phyloP scores from a whole-genome alignment of 1,140 invertebrate genomes.

The Sinella curviseta region DNA sequence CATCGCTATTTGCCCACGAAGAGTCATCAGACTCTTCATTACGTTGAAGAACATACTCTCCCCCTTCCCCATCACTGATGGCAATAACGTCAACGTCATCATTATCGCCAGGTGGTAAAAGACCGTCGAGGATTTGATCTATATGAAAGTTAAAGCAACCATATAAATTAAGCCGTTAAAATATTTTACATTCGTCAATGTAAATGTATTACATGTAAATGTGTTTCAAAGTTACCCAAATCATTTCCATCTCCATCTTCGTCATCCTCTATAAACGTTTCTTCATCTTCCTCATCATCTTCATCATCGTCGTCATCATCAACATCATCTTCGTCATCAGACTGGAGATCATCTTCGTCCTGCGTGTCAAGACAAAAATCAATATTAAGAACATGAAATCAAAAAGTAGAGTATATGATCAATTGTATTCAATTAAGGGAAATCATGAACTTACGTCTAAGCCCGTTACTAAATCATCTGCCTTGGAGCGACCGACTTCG shows the following conservation, averaged over 20 bases:
- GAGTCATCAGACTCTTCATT: not conserved
- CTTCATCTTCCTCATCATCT: slow-evolving; percentile 47
- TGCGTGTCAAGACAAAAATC: slow-evolving; percentile 43
- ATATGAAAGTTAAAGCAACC: not conserved
- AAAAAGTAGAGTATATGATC: too few species aligned
- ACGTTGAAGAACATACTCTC: not conserved
- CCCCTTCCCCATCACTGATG: slow-evolving; percentile 7
- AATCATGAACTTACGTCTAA: slow-evolving; percentile 58
- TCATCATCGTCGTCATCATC: slow-evolving; percentile 56
- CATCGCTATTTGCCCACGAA: not conserved
- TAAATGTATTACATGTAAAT: not conserved
- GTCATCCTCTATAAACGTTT: slow-evolving; percentile 46
- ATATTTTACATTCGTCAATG: not conserved
- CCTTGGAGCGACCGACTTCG: slow-evolving; percentile 71
- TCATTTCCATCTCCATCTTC: slow-evolving; percentile 57
- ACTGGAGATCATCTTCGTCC: slow-evolving; percentile 50
- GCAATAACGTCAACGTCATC: not conserved
- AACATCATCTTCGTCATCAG: slow-evolving; percentile 59
- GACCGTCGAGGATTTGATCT: slow-evolving; percentile 15
- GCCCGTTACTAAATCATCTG: slow-evolving; percentile 60
- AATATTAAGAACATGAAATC: slow-evolving; percentile 28
- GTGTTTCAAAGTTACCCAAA: not conserved
- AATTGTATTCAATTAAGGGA: slow-evolving; percentile 45
- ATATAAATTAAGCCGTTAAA: not conserved
- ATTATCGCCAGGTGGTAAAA: not conserved